Base-by-base conservation (phyloP, 1,140 invertebrate species). In the Limonius californicus region DNA sequence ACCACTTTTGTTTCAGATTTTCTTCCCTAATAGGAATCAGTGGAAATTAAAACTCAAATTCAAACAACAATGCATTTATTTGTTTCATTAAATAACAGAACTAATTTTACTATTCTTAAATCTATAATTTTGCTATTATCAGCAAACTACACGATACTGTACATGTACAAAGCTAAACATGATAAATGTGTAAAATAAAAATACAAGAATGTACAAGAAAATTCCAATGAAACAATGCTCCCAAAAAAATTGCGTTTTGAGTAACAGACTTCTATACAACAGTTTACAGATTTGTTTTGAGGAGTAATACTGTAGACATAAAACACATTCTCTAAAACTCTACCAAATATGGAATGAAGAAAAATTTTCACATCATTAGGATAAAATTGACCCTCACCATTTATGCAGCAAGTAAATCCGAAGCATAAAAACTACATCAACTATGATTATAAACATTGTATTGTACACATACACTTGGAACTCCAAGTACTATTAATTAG, bases 301-400 rank as follows among this genome's bases (percentile, higher is more conserved):
- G 23, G n/a, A 64, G 59, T 71, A 71, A 71, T 71, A 71, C 70
- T 71, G 70, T 68, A 66, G 63, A 61, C 15, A 18, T 61, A 58
- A 21, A 62, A 63, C 65, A 67, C 54, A 60, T 58, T 61, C 20
- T 21, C 19, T 55, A 65, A 57, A 63, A 64, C 62, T 59, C 60
- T 45, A 66, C 54, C 66, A 58, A 70, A 67, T 55, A 50, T 70
- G 70, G 68, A 71, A 70, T 70, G 68, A 67, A 61, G 61, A 62
- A 64, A 68, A 65, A 65, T 63, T 42, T 60, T 57, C 30, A 62
- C 54, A 63, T 50, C 61, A 59, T 62, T 57, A 47, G 58, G 45
- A 16, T 56, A 67, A 58, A 62, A 63, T n/a, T 62, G 64, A 67
- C 68, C 68, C 63, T 68, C 66, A 69, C 66, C 69, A 62, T 45